These are phyloP conservation scores for Limnephilus marmoratus DNA, from an alignment of 2,888 invertebrate genomes.

Conservation along the genomic window DNA sequence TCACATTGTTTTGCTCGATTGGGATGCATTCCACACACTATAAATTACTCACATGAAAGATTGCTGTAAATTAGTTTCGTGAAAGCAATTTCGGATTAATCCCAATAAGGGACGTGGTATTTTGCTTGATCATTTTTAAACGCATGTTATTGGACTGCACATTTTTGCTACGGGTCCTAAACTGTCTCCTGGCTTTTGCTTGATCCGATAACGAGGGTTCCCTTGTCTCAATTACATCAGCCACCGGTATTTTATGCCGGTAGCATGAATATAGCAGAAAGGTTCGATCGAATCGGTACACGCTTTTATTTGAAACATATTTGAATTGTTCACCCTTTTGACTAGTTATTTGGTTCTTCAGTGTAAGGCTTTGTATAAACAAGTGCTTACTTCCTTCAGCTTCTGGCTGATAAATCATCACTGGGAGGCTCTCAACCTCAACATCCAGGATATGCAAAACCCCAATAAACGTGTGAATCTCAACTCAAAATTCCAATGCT, in stretches of 20 bases:
- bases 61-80: neutral
- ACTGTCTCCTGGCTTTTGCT: neutral
- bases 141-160: neutral
- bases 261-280: neutral
- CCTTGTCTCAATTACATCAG: constrained; percentile 20
- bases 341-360: neutral
- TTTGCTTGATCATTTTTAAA: neutral
- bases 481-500: neutral
- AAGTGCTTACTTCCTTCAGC: constrained; percentile 31
- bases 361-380: constrained; percentile 20
- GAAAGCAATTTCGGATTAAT: neutral
- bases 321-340: neutral
- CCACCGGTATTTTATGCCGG: constrained; percentile 26
- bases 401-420: neutral
- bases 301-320: neutral
- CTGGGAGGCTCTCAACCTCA: constrained; percentile 28
- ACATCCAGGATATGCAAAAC: neutral
- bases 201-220: constrained; percentile 23
- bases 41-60: neutral
- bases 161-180: neutral
- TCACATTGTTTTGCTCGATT: neutral
- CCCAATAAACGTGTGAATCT: neutral
- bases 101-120: neutral
- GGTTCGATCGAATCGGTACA: neutral
- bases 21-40: neutral